phyloP scores from a whole-genome alignment of 1,140 invertebrate species.

The Drosophila albomicans region DNA sequence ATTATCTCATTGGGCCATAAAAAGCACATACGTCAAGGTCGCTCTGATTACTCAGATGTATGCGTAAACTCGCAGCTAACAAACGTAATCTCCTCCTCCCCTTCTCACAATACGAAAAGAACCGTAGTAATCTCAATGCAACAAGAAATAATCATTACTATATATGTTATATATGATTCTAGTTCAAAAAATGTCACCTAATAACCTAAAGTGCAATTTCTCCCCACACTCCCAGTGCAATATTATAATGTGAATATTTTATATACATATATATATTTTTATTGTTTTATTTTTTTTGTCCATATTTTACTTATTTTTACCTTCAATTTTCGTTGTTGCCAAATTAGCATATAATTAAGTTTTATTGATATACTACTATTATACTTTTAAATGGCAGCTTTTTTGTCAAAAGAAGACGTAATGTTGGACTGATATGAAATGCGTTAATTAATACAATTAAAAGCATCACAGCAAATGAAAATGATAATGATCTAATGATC shows the following conservation, averaged over 20 bases:
- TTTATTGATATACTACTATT: slow-evolving; percentile 50
- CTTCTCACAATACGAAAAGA: not conserved
- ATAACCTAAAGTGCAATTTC: slow-evolving; percentile 75
- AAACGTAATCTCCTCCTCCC: slow-evolving; percentile 40
- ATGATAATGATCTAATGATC: slow-evolving; percentile 1
- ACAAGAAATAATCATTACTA: slow-evolving; percentile 29
- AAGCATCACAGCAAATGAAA: slow-evolving; percentile 54
- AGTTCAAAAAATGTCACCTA: slow-evolving; percentile 55
- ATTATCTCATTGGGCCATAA: slow-evolving; percentile 76
- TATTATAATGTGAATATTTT: slow-evolving; percentile 46
- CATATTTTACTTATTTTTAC: not conserved
- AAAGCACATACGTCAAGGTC: slow-evolving; percentile 35
- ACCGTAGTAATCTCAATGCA: slow-evolving; percentile 43
- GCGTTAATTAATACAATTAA: slow-evolving; percentile 44
- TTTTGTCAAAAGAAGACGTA: slow-evolving; percentile 40
- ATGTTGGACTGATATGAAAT: slow-evolving; percentile 70
- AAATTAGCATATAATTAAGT: slow-evolving; percentile 80
- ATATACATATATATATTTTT: slow-evolving; percentile 2
- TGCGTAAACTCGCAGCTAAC: slow-evolving; percentile 50
- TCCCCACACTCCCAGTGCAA: slow-evolving; percentile 59
- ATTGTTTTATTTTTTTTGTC: slow-evolving; percentile 21
- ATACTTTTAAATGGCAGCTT: slow-evolving; percentile 18
- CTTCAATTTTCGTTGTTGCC: slow-evolving; percentile 69
- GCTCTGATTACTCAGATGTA: slow-evolving; percentile 23
- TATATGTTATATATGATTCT: slow-evolving; percentile 58